A percentile compares a stretch with the other conserved stretches of the same genome.
These are phyloP conservation scores for Delphinapterus leucas DNA, from an alignment of 2,113 vertebrate genomes.

Conservation along the genomic window DNA sequence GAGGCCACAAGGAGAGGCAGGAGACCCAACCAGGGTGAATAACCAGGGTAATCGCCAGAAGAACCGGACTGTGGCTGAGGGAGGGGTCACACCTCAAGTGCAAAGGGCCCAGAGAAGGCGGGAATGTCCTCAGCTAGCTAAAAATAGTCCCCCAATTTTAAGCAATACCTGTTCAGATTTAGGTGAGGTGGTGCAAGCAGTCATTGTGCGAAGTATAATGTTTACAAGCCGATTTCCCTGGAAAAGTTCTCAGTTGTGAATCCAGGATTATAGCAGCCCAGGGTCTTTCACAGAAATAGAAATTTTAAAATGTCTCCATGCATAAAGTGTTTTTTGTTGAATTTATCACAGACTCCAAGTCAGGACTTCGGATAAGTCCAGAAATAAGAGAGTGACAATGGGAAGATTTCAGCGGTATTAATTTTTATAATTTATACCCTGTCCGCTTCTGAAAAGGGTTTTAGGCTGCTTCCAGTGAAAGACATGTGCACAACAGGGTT, in stretches of 20 bases:
- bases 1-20: background rate
- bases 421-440: conserved; percentile 44
- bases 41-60: fast-evolving
- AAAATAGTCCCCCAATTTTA: background rate
- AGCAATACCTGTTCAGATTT: background rate
- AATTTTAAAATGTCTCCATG: background rate
- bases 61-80: background rate
- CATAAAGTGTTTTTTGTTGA: background rate
- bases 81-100: background rate
- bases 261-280: background rate
- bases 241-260: background rate
- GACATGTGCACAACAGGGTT: background rate
- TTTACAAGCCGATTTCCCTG: background rate
- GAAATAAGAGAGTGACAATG: background rate
- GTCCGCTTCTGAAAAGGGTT: conserved; percentile 24
- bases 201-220: background rate
- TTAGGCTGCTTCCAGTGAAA: conserved; percentile 19
- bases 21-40: no score
- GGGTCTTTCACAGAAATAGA: background rate
- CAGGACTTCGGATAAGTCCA: background rate
- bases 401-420: background rate
- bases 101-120: background rate
- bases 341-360: background rate
- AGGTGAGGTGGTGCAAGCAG: background rate
- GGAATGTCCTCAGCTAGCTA: background rate